phyloP scores from a whole-genome alignment of 2,888 invertebrate genomes.

The Metalampra italica region DNA sequence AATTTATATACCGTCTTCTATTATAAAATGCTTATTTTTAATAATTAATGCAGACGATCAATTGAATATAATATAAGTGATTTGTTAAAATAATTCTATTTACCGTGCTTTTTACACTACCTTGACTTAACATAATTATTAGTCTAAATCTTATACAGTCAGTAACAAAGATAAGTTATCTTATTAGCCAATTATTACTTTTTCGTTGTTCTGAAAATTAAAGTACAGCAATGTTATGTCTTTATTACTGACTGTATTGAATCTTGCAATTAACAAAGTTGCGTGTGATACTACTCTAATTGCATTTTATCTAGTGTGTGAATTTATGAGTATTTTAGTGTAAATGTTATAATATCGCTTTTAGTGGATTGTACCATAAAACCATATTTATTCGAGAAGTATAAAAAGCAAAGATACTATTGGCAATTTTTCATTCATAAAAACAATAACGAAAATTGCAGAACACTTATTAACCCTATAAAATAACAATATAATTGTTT shows the following conservation, averaged over 20 bases:
- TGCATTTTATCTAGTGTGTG: background rate
- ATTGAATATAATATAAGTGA: background rate
- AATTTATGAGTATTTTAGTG: background rate
- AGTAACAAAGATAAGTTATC: background rate
- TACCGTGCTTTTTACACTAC: conserved; percentile 16
- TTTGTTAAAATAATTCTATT: conserved; percentile 14
- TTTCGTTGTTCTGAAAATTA: too few species aligned
- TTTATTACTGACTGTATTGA: background rate
- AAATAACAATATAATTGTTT: too few species aligned
- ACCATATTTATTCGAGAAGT: too few species aligned
- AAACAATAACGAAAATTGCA: too few species aligned
- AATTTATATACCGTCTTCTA: too few species aligned
- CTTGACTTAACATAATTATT: background rate
- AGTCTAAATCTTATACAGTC: background rate
- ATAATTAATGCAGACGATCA: too few species aligned
- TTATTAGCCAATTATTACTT: too few species aligned
- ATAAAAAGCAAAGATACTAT: too few species aligned
- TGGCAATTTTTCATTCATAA: too few species aligned
- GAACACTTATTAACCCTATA: too few species aligned
- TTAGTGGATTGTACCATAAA: background rate
- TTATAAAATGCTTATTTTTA: too few species aligned
- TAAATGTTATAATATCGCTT: background rate
- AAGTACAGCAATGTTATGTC: background rate
- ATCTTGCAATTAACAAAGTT: background rate
- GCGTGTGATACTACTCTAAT: background rate